These are phyloP conservation scores for Brachirus orientalis DNA, from an alignment of 2,113 vertebrate species.

Conservation along the genomic window DNA sequence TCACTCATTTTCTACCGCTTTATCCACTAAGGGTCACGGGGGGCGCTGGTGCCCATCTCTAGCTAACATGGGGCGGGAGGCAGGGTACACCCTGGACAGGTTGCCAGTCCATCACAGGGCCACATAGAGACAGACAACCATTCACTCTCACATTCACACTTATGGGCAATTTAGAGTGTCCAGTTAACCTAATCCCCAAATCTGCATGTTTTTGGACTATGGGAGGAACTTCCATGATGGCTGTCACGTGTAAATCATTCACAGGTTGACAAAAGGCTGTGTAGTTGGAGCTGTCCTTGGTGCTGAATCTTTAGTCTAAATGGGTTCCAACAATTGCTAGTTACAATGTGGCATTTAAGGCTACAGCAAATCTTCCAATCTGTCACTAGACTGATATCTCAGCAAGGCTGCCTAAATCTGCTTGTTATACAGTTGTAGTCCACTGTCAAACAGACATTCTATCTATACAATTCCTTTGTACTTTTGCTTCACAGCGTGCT, in stretches of 20 bases:
- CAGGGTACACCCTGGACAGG: too few relatives aligned
- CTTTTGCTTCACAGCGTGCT: constrained; percentile 4
- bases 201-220: too few relatives aligned
- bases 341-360: background rate
- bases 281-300: constrained; percentile 12
- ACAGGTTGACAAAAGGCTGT: background rate
- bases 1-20: too few relatives aligned
- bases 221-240: too few relatives aligned
- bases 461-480: constrained; percentile 13
- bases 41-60: too few relatives aligned
- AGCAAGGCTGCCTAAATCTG: constrained; percentile 13
- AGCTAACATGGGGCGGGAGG: too few relatives aligned
- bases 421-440: background rate
- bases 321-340: background rate
- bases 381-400: constrained; percentile 9
- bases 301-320: constrained; percentile 20
- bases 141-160: too few relatives aligned
- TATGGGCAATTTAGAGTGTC: too few relatives aligned
- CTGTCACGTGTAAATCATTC: background rate
- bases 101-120: too few relatives aligned
- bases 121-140: too few relatives aligned
- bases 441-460: background rate
- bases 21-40: too few relatives aligned
- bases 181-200: too few relatives aligned
- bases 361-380: background rate